Percentiles rank a stretch among this genome's conserved stretches.
These are phyloP conservation scores for Proales similis DNA, from an alignment of 1,140 invertebrate genomes.

Conservation along the genomic window DNA sequence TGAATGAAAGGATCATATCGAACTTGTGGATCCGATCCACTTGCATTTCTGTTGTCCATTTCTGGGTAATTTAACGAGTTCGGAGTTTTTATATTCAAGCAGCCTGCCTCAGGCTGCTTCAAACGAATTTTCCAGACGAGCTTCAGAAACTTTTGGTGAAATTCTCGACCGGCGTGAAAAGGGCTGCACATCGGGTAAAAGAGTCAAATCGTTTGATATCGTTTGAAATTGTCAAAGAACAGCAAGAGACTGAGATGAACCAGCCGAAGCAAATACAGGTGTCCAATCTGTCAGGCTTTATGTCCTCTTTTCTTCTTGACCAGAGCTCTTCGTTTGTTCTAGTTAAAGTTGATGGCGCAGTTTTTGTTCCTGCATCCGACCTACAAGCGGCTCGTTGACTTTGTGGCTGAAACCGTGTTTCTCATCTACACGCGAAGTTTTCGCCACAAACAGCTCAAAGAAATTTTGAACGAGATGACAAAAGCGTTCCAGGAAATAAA, in stretches of 20 bases:
- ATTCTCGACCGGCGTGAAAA: constrained; percentile 32
- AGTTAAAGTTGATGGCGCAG: constrained; percentile 18
- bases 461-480: not conserved
- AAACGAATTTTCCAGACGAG: constrained; percentile 33
- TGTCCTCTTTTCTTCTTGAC: not conserved
- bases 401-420: constrained; percentile 20
- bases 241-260: constrained; percentile 1
- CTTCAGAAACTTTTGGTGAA: constrained; percentile 17
- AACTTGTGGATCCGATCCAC: constrained; percentile 2
- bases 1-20: constrained; percentile 19
- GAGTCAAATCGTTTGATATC: constrained; percentile 21
- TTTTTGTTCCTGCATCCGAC: constrained; percentile 8
- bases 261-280: constrained; percentile 11
- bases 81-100: not conserved
- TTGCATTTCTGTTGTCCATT: constrained; percentile 36
- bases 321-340: not conserved
- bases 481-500: not conserved
- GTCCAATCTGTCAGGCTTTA: not conserved
- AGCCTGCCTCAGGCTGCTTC: too few relatives aligned
- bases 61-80: constrained; percentile 14
- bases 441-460: constrained; percentile 20
- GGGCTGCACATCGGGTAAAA: constrained; percentile 17
- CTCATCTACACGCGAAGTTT: not conserved
- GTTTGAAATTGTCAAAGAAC: constrained; percentile 3
- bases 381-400: constrained; percentile 6